These are phyloP conservation scores for Varanus komodoensis DNA, from an alignment of 2,113 vertebrate genomes.

Conservation along the genomic window DNA sequence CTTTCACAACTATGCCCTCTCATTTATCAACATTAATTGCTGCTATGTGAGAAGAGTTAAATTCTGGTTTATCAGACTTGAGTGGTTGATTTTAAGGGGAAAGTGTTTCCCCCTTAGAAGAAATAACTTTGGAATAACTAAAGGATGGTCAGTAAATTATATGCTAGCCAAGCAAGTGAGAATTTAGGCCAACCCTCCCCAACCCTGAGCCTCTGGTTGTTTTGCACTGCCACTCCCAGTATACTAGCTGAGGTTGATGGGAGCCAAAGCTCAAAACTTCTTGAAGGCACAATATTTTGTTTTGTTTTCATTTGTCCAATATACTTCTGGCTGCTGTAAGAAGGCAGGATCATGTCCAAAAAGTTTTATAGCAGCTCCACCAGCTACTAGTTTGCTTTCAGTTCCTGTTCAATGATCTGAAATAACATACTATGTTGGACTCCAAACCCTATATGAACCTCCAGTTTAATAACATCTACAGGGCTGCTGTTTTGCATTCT, in stretches of 20 bases:
- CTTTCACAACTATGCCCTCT: conserved; percentile 1
- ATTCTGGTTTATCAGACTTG: not conserved
- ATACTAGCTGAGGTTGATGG: too few relatives aligned
- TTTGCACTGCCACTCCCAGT: not conserved
- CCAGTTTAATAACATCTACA: not conserved
- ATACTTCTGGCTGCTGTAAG: not conserved
- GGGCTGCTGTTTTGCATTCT: not conserved
- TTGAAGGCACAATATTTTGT: not conserved
- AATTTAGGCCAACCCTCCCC: not conserved
- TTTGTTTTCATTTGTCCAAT: not conserved
- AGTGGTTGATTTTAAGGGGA: not conserved
- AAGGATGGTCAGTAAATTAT: not conserved
- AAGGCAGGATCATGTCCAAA: not conserved
- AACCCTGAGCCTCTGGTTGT: not conserved
- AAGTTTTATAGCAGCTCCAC: not conserved
- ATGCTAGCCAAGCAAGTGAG: not conserved
- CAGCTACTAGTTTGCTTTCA: not conserved
- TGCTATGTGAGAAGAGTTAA: not conserved
- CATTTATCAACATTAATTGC: conserved; percentile 21
- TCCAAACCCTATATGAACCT: not conserved
- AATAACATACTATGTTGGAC: not conserved
- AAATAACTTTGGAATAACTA: not conserved
- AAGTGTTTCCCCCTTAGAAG: not conserved
- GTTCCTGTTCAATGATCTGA: not conserved
- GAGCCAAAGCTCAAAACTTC: not conserved